These are phyloP conservation scores for Carduelis carduelis DNA, from an alignment of 2,797 vertebrate genomes.

Conservation along the genomic window DNA sequence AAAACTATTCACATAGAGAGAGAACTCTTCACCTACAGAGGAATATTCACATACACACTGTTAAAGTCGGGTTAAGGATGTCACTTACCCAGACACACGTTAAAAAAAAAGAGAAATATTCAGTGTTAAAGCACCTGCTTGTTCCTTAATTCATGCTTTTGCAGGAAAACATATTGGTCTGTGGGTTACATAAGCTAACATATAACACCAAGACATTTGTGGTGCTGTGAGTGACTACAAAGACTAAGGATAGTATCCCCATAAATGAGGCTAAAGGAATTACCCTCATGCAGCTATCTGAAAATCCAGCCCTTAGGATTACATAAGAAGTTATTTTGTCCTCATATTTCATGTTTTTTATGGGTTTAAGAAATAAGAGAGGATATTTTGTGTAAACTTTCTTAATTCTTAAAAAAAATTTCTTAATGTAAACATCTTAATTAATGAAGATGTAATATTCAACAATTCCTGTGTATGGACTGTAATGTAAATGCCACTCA, in stretches of 20 bases:
- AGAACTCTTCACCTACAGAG: conserved; percentile 48
- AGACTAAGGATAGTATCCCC: conserved; percentile 39
- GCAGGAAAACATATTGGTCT: conserved; percentile 43
- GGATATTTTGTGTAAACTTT: background rate
- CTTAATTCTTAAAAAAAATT: background rate
- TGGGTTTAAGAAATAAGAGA: background rate
- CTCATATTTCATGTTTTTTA: background rate
- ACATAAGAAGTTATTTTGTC: background rate
- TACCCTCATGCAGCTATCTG: background rate
- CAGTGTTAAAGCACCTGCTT: conserved; percentile 48
- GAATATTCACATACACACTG: conserved; percentile 34
- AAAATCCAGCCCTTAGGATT: background rate
- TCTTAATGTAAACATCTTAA: background rate
- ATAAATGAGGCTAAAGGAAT: conserved; percentile 33
- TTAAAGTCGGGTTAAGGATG: conserved; percentile 52
- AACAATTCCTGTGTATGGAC: background rate
- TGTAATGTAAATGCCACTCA: background rate
- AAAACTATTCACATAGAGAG: conserved; percentile 26
- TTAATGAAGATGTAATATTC: background rate
- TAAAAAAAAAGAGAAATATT: background rate
- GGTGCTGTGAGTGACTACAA: background rate
- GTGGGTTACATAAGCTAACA: conserved; percentile 52
- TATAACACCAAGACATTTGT: conserved; percentile 57
- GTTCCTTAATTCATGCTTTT: conserved; percentile 50
- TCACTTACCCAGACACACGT: conserved; percentile 4